Base-by-base conservation (phyloP, 2,888 invertebrate species). In the Melieria omissa region DNA sequence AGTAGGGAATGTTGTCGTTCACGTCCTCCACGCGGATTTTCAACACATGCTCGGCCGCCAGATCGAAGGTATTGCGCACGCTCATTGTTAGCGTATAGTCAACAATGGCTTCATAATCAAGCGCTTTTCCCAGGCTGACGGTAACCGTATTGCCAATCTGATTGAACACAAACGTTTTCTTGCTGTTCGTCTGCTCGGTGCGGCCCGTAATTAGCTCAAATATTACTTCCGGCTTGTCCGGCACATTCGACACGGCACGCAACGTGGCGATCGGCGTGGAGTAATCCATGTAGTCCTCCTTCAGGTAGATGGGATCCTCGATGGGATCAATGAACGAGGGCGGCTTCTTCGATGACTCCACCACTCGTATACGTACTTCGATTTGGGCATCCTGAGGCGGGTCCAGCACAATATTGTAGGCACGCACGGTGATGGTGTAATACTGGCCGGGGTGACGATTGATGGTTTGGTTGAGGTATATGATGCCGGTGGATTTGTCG, bases 1-100 rank as follows among this genome's bases (percentile, higher is more conserved):
- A 96, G 78, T 92, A 91, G 0, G 93, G 97, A 78, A 94, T 93
- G 82, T 96, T 96, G 84, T 97, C 97, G 82, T 97, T 97, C 0
- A 95, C 95, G 84, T 97, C 97, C 82, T 91, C 89, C 1, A 97
- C 90, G 85, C 92, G 91, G 47, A 97, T 92, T 80, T 91, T 91
- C 65, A 96, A 90, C 69, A 92, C 91, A 12, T 93, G 93, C 86
- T 95, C 94, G 3, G 94, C 92, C 4, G 93, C 93, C 83, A 96
- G 87, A 80, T 92, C 91, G 82, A 92, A 92, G 79, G 93, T 93
- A 85, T 95, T 96, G 88, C 93, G 89, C 5, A 93, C 94, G 78
- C 94, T 90, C 80, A 96, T 92, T 49, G 95, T 95, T 55, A 96
- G 88, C 10, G 92, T 93, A 83, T 95, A 96, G 79, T 95, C 93